Evolutionary conservation across 2,113 vertebrate genomes (phyloP).

Genomic region (Psittacus erithacus): DNA sequence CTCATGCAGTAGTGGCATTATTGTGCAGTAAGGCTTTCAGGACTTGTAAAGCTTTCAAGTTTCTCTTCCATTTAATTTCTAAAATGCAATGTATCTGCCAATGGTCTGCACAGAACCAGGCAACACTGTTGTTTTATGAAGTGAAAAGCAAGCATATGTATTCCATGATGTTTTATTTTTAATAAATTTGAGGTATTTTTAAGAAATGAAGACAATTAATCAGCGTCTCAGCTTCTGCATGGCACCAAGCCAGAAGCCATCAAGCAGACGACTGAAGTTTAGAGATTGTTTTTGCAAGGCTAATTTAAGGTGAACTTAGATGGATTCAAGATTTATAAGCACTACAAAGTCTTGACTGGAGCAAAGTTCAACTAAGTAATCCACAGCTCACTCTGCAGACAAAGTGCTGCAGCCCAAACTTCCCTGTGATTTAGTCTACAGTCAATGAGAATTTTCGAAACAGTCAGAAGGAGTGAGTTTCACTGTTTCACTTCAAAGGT

Average conservation of each 20-base stretch:
- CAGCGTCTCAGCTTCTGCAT: constrained; percentile 70
- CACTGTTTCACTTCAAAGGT: constrained; percentile 90
- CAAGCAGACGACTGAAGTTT: constrained; percentile 75
- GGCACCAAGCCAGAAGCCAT: constrained; percentile 82
- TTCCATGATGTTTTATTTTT: constrained; percentile 54
- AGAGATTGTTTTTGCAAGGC: constrained; percentile 73
- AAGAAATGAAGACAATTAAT: constrained; percentile 80
- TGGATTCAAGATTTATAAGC: constrained; percentile 83
- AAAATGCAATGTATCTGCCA: constrained; percentile 76
- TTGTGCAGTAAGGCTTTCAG: constrained; percentile 47
- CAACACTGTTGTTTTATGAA: constrained; percentile 74
- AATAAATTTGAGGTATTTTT: constrained; percentile 21
- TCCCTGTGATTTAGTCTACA: constrained; percentile 68
- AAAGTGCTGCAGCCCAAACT: constrained; percentile 62
- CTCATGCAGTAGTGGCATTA: constrained; percentile 49
- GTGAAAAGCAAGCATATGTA: constrained; percentile 72
- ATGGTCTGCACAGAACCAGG: constrained; percentile 69
- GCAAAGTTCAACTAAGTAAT: constrained; percentile 82
- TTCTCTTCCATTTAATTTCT: constrained; percentile 51
- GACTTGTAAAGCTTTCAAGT: constrained; percentile 10
- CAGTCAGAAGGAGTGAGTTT: constrained; percentile 78
- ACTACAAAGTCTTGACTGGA: constrained; percentile 77
- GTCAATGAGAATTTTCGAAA: constrained; percentile 83
- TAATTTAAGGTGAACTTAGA: constrained; percentile 80
- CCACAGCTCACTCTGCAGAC: constrained; percentile 60